These are phyloP conservation scores for Alexandromys fortis DNA, from an alignment of 2,113 vertebrate species.

Conservation along the genomic window DNA sequence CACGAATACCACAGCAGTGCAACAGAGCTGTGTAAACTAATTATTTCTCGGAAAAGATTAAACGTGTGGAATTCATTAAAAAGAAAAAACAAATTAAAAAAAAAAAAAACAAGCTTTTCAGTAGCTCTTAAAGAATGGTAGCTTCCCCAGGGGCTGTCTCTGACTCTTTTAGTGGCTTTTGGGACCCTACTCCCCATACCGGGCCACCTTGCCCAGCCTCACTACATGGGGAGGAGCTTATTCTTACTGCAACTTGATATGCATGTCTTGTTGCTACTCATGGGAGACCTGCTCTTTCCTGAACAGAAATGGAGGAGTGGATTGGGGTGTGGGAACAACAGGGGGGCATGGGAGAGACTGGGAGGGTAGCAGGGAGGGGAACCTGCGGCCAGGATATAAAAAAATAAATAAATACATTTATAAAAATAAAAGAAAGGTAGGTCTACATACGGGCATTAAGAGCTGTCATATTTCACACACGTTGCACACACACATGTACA, in stretches of 20 bases:
- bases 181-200: not conserved
- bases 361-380: not conserved
- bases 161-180: not conserved
- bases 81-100: not conserved
- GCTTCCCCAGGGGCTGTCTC: not conserved
- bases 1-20: not conserved
- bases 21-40: not conserved
- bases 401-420: too few relatives aligned
- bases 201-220: not conserved
- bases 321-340: not conserved
- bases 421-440: not conserved
- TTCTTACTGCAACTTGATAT: not conserved
- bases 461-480: not conserved
- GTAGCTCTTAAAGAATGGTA: not conserved
- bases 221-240: not conserved
- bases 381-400: not conserved
- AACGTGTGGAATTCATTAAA: conserved; percentile 15
- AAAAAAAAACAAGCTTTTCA: not conserved
- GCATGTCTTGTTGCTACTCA: not conserved
- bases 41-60: conserved; percentile 32
- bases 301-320: not conserved
- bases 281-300: not conserved
- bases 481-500: too few relatives aligned
- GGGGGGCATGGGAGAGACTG: not conserved
- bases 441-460: not conserved